Percentiles rank a stretch among this genome's conserved stretches.
Evolutionary conservation across 2,113 vertebrate genomes (phyloP).

Genomic region (Pogonocichla stellata): DNA sequence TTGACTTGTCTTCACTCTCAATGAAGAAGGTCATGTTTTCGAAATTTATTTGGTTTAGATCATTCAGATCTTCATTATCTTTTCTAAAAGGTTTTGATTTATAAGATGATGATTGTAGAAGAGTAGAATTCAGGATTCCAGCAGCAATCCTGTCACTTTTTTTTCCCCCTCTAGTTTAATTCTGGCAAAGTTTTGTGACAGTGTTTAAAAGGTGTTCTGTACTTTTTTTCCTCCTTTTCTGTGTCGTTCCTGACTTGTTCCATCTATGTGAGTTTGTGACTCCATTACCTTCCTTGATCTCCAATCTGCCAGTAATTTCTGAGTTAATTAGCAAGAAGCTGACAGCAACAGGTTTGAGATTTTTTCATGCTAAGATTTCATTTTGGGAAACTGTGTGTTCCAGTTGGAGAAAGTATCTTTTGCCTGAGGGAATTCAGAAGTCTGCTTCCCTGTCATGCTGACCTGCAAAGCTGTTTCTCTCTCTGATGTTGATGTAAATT

Average conservation of each 20-base stretch:
- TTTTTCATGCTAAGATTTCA: background rate
- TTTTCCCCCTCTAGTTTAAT: background rate
- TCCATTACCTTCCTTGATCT: background rate
- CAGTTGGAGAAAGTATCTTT: background rate
- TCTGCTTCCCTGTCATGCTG: background rate
- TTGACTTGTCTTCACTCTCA: background rate
- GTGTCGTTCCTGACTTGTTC: background rate
- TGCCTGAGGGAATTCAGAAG: conserved; percentile 26
- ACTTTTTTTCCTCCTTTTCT: background rate
- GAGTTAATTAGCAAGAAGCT: background rate
- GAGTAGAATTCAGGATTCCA: background rate
- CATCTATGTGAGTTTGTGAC: background rate
- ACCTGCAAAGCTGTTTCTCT: conserved; percentile 48
- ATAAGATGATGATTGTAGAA: background rate
- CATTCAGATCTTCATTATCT: background rate
- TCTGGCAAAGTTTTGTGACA: background rate
- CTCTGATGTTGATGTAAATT: conserved; percentile 30
- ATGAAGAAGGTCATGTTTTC: background rate
- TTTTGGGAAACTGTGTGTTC: background rate
- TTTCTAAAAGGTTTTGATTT: background rate
- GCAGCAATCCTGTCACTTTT: background rate
- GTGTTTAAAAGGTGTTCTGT: background rate
- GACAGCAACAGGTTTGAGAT: conserved; percentile 7
- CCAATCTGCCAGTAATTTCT: background rate
- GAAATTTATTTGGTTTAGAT: background rate